Base-by-base conservation (phyloP, 2,113 vertebrate species). In the Cephalopholis sonnerati region DNA sequence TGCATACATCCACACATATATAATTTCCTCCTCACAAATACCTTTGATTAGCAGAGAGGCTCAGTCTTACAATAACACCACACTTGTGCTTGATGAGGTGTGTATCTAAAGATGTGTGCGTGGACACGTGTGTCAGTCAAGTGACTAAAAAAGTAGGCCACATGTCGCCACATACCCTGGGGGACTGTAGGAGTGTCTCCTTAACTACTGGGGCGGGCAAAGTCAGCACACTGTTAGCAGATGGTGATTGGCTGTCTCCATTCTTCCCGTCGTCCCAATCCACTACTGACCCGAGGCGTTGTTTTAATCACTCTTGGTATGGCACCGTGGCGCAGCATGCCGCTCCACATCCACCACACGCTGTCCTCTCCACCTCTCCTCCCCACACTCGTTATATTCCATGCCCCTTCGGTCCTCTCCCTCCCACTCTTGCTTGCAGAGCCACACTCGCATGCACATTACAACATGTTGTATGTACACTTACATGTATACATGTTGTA, bases 271-370 rank as follows among this genome's bases (percentile, higher is more conserved):
- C 9, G 29, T 88, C 70, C 84, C 86, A 82, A 81, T 87, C 81
- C 55, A 24, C 80, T 39, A 74, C 82, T 84, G 88, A 89, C 91
- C 93, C 1, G 69, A 85, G 93, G 93, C 90, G 0, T 72, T 82
- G 86, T 93, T 94, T 93, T 94, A 94, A 94, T 94, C 92, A 94
- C 90, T 78, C 74, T 61, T 80, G 73, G 64, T 87, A 81, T 81
- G 54, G 76, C 68, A 75, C 54, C n/a, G 59, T 27, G 79, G 65
- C 22, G 0, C 65, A 48, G 62, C 75, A 51, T 64, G 76, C 27
- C 54, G 22, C 67, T 87, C 64, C 74, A n/a, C 25, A 72, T 71
- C 65, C 61, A 55, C 69, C 25, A 9, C 77, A 25, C 50, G 17
- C 53, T 72, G 32, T 77, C 62, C 75, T 76, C 61, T 50, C 20